A percentile compares a stretch with the other conserved stretches of the same genome.
Conservation (phyloP, 2,113 vertebrate genomes). For the Meriones unguiculatus region DNA sequence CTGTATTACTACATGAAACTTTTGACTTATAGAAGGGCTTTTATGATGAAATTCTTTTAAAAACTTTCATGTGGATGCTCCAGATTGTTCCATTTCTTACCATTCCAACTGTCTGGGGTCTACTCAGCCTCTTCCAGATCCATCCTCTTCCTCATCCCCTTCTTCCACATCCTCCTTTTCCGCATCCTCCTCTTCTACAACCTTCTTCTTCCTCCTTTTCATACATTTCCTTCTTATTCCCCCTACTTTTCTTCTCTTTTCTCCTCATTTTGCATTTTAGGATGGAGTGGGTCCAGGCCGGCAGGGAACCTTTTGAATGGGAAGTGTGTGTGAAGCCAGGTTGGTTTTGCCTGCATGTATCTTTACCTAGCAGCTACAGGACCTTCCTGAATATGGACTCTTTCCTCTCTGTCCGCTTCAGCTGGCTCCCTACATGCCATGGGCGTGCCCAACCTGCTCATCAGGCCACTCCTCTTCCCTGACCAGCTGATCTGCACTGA, state of each 20-base stretch:
- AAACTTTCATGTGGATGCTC: background rate
- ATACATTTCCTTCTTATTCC: too few species aligned
- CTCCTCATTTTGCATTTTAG: background rate
- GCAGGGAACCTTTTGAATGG: background rate
- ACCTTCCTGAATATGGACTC: rapidly evolving
- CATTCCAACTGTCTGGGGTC: too few species aligned
- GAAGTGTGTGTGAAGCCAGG: rapidly evolving
- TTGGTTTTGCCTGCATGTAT: background rate
- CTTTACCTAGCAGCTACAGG: background rate
- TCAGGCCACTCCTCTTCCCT: background rate
- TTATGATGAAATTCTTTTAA: background rate
- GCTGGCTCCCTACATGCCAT: rapidly evolving
- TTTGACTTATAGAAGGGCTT: background rate
- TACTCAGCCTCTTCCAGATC: too few species aligned
- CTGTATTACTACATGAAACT: too few species aligned
- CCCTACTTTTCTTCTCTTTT: background rate
- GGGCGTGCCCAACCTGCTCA: rapidly evolving
- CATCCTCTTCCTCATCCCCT: background rate
- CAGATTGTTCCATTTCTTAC: background rate
- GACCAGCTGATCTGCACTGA: rapidly evolving
- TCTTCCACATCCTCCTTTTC: background rate
- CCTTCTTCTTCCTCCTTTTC: background rate
- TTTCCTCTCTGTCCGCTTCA: background rate
- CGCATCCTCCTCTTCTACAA: background rate
- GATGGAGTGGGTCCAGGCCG: background rate